phyloP scores from a whole-genome alignment of 2,113 vertebrate genomes.

The Eulemur rufifrons region DNA sequence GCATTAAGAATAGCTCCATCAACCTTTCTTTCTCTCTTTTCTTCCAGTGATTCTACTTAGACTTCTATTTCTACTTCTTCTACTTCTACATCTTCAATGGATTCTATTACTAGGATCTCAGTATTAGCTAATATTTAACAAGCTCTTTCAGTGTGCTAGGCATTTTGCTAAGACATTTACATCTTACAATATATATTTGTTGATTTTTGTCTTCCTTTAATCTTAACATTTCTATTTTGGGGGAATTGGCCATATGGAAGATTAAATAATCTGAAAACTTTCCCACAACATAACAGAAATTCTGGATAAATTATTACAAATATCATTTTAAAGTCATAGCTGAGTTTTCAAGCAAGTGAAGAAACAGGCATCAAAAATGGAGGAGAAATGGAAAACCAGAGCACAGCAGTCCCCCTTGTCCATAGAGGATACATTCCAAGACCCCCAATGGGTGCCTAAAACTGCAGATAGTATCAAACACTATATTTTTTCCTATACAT shows the following conservation, averaged over 20 bases:
- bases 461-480: neutral
- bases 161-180: neutral
- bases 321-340: neutral
- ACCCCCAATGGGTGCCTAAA: neutral
- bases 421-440: neutral
- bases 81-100: neutral
- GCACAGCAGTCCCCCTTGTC: neutral
- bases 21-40: neutral
- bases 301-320: neutral
- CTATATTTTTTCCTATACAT: neutral
- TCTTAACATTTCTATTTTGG: neutral
- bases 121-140: slow-evolving; percentile 27
- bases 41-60: neutral
- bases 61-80: neutral
- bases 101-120: slow-evolving; percentile 15
- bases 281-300: neutral
- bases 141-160: neutral
- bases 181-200: slow-evolving; percentile 12
- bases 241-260: neutral
- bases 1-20: neutral
- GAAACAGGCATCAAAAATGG: neutral
- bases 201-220: neutral
- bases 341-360: slow-evolving; percentile 7
- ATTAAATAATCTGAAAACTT: slow-evolving; percentile 23
- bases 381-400: neutral